Evolutionary conservation across 2,113 vertebrate species (phyloP).

Genomic region (Microcebus tavaratra): DNA sequence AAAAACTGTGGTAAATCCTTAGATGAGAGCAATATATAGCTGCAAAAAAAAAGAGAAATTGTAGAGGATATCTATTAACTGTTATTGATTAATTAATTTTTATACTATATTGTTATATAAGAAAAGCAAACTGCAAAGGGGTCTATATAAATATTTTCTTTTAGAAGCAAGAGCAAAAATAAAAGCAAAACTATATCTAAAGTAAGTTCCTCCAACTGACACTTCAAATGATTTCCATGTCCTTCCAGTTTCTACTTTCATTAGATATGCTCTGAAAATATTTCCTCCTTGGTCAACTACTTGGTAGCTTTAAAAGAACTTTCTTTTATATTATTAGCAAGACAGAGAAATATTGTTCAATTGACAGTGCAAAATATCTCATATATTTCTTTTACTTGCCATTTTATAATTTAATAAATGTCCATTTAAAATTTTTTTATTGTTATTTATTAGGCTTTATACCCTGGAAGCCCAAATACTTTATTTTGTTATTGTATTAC

Average conservation of each 20-base stretch:
- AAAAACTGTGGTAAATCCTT: not conserved
- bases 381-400: not conserved
- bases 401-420: not conserved
- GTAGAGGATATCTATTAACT: not conserved
- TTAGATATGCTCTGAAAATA: constrained; percentile 17
- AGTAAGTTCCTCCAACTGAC: not conserved
- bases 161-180: not conserved
- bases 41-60: not conserved
- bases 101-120: not conserved
- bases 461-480: not conserved
- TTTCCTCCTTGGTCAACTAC: not conserved
- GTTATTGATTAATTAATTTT: not conserved
- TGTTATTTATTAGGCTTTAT: not conserved
- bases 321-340: not conserved
- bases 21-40: not conserved
- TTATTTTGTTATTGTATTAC: not conserved
- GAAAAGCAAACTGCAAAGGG: not conserved
- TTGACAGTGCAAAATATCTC: not conserved
- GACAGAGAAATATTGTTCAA: not conserved
- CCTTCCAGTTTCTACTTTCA: not conserved
- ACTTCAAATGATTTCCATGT: not conserved
- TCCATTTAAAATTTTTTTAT: not conserved
- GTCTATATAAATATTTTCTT: not conserved
- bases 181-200: not conserved
- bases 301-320: not conserved